Conservation (phyloP, 2,888 invertebrate genomes). For the Plusia festucae region DNA sequence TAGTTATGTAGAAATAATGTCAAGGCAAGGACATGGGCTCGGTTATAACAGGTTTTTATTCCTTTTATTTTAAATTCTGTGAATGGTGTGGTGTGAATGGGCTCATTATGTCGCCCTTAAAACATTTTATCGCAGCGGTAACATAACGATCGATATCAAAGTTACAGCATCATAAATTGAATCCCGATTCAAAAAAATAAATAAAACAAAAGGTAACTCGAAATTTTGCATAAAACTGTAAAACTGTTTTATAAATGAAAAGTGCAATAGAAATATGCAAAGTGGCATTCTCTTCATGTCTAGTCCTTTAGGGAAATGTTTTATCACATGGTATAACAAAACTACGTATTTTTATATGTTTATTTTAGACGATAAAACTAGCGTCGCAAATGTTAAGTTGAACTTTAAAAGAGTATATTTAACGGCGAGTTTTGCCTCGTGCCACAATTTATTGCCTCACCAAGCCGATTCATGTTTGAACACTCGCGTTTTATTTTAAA, state of each 20-base stretch:
- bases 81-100: conserved; percentile 1
- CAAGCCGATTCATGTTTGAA: conserved; percentile 65
- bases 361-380: conserved; percentile 65
- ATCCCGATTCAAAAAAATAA: not conserved
- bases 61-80: not conserved
- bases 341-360: conserved; percentile 58
- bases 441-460: conserved; percentile 64
- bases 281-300: conserved; percentile 53
- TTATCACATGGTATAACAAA: conserved; percentile 57
- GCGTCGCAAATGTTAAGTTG: conserved; percentile 63
- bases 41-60: not conserved
- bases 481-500: conserved; percentile 65
- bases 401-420: conserved; percentile 66
- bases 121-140: not conserved
- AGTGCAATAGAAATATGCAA: conserved; percentile 52
- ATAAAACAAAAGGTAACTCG: conserved; percentile 9
- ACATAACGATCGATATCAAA: conserved; percentile 6
- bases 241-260: conserved; percentile 46
- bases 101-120: not conserved
- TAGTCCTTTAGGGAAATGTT: conserved; percentile 63
- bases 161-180: not conserved
- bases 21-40: not conserved
- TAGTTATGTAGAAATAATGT: not conserved
- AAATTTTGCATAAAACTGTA: conserved; percentile 29
- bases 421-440: conserved; percentile 61